phyloP scores from a whole-genome alignment of 2,888 invertebrate species.

The Eristalinus sepulchralis region DNA sequence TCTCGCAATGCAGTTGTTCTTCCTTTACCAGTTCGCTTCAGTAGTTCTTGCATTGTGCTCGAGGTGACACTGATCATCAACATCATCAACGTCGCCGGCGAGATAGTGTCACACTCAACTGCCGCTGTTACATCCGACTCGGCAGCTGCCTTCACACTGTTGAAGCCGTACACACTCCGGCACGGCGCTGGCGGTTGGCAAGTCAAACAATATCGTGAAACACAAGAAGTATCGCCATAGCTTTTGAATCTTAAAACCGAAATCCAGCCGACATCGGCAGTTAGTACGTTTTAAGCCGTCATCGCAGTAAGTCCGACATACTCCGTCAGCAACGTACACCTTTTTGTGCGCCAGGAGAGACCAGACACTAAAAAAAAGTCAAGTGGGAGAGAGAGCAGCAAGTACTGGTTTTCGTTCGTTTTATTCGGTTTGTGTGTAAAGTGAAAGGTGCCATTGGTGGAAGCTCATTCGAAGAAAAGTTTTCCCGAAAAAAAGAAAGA shows the following conservation, averaged over 20 bases:
- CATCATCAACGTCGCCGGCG: not conserved
- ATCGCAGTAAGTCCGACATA: conserved; percentile 42
- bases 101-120: conserved; percentile 60
- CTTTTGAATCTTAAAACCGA: conserved; percentile 58
- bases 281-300: conserved; percentile 59
- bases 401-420: conserved; percentile 30
- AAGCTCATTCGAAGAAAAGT: conserved; percentile 52
- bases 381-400: conserved; percentile 24
- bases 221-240: conserved; percentile 60
- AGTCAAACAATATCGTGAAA: conserved; percentile 41
- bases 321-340: not conserved
- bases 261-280: conserved; percentile 42
- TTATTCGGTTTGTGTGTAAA: conserved; percentile 29
- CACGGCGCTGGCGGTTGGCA: not conserved
- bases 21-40: conserved; percentile 46
- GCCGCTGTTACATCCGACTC: conserved; percentile 62
- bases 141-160: conserved; percentile 2
- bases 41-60: conserved; percentile 27
- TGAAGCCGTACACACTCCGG: conserved; percentile 52
- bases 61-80: conserved; percentile 52
- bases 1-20: conserved; percentile 13
- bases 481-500: conserved; percentile 41
- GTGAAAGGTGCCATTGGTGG: conserved; percentile 63
- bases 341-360: not conserved
- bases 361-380: conserved; percentile 10